Evolutionary conservation across 1,140 invertebrate species (phyloP), one percentile per base, ranked within the genome.

Genomic region (Apis dorsata): DNA sequence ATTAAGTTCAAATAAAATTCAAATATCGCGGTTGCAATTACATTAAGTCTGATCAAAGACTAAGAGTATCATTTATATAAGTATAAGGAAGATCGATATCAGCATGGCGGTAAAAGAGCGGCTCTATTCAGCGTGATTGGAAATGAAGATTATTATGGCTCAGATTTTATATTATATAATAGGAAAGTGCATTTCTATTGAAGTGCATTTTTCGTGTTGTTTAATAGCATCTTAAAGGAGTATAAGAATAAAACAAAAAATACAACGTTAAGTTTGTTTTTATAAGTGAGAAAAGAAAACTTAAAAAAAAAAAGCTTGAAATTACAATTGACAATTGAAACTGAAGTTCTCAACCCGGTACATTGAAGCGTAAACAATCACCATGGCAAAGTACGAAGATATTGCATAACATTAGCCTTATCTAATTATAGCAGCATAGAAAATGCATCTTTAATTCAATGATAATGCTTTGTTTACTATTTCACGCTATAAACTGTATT

Each of bases 361-460:
- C 28, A 24, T 44, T 44, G 78, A 62, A 80, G 82, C 81, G 79
- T 85, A 82, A 86, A 85, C 62, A 81, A 87, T 90, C 90, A 91
- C 87, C 85, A 94, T 94, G 93, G 93, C 93, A 90, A 94, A 94
- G 93, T 94, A 94, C 72, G 92, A 84, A 57, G 79, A 70, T 51
- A 80, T 86, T 83, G 79, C 80, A 80, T 87, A 86, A 88, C 89
- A 76, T 53, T 90, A 91, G 88, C 89, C 79, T 86, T 86, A 91
- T 91, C 89, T 91, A 88, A 92, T 92, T 93, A 89, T 81, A 87
- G 65, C n/a, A 83, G 81, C 68, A 59, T 74, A 84, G 77, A 84
- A 77, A 80, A 69, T 34, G 57, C 72, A 81, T 86, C 70, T 55
- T 44, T 75, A 83, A 79, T 76, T 85, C 76, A 71, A 34, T 69